Evolutionary conservation across 2,888 invertebrate species (phyloP).

Genomic region (Gisinianus flammeolus): DNA sequence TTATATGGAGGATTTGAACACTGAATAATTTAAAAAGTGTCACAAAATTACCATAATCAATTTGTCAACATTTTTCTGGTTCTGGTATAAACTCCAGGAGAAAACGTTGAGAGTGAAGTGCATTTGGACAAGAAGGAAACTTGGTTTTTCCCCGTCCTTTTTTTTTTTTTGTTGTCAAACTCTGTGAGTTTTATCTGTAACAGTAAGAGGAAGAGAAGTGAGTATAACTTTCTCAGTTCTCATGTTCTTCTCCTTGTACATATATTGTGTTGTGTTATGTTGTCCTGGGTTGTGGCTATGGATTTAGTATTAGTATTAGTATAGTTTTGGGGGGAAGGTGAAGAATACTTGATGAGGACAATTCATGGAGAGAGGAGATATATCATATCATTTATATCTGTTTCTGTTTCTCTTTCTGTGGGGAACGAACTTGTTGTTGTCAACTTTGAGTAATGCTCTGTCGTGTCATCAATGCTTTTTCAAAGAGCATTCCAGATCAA

Average conservation of each 20-base stretch:
- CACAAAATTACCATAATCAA: slow-evolving; percentile 35
- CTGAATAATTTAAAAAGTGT: slow-evolving; percentile 20
- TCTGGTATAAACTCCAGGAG: not conserved
- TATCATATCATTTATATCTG: too few species aligned
- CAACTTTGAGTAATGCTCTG: slow-evolving; percentile 19
- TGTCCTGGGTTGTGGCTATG: too few species aligned
- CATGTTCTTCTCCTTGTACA: not conserved
- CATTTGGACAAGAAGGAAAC: not conserved
- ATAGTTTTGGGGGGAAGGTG: too few species aligned
- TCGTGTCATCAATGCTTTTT: slow-evolving; percentile 25
- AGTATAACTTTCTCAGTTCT: too few species aligned
- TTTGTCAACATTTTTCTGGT: slow-evolving; percentile 18
- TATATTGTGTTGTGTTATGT: not conserved
- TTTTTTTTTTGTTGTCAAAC: not conserved
- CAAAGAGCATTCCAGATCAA: slow-evolving; percentile 29
- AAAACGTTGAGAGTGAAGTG: not conserved
- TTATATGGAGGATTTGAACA: not conserved
- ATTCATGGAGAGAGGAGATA: too few species aligned
- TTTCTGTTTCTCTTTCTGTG: not conserved
- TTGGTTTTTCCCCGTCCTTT: not conserved
- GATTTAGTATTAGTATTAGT: not conserved
- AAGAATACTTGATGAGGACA: not conserved
- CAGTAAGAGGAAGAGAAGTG: too few species aligned
- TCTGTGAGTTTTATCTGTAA: too few species aligned
- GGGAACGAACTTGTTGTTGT: too few species aligned